Conservation (phyloP, 2,888 invertebrate genomes). For the Diplazon laetatorius region DNA sequence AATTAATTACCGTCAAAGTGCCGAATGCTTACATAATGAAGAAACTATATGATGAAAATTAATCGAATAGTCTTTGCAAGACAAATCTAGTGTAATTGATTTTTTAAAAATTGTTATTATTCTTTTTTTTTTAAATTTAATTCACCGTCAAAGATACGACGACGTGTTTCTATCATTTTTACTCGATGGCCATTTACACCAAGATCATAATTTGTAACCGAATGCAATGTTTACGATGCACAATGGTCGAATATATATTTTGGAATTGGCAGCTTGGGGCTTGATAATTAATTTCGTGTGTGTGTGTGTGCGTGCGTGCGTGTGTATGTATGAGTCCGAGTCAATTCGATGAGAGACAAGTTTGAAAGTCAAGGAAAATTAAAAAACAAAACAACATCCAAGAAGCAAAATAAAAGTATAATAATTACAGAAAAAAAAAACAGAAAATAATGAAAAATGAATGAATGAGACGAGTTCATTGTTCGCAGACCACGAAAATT, state of each 20-base stretch:
- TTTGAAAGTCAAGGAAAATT: conserved; percentile 10
- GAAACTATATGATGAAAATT: neutral
- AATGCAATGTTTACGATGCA: conserved; percentile 36
- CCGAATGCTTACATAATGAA: conserved; percentile 30
- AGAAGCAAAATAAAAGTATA: too few relatives aligned
- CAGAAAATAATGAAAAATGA: conserved; percentile 25
- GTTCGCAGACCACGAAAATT: conserved; percentile 37
- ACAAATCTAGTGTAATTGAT: conserved; percentile 46
- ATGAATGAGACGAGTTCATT: conserved; percentile 34
- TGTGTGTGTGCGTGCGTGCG: too few relatives aligned
- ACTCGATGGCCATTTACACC: conserved; percentile 45
- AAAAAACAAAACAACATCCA: conserved; percentile 24
- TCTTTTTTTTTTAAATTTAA: conserved; percentile 44
- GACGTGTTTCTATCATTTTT: conserved; percentile 56
- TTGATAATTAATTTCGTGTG: conserved; percentile 55
- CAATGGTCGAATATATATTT: conserved; percentile 46
- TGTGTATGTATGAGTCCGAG: conserved; percentile 61
- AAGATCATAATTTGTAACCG: conserved; percentile 22
- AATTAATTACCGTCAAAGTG: conserved; percentile 11
- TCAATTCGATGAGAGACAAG: conserved; percentile 34
- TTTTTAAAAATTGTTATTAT: conserved; percentile 8
- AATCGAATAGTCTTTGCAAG: conserved; percentile 34
- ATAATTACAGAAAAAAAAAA: conserved; percentile 12
- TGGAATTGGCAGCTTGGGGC: conserved; percentile 62
- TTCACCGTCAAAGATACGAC: conserved; percentile 35